phyloP scores from a whole-genome alignment of 2,797 vertebrate genomes.

The Aselliscus stoliczkanus region DNA sequence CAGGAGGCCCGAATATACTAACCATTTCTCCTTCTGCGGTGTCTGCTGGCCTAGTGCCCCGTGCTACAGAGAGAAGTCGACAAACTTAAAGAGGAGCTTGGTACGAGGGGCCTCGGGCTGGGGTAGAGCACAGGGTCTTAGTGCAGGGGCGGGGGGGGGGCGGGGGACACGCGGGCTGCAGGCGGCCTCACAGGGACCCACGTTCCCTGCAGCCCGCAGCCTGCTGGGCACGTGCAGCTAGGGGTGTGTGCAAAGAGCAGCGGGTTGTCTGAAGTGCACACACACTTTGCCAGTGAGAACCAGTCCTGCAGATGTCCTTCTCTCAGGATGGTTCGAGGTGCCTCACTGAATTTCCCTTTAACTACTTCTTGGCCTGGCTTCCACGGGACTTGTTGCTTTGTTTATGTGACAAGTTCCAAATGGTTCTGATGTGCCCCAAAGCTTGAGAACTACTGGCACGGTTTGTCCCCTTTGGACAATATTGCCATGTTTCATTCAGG shows the following conservation, averaged over 20 bases:
- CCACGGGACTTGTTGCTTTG: neutral
- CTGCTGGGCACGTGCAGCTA: neutral
- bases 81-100: neutral
- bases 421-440: neutral
- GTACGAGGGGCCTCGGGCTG: neutral
- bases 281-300: neutral
- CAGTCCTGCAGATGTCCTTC: neutral
- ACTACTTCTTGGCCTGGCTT: neutral
- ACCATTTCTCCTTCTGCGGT: neutral
- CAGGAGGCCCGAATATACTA: neutral
- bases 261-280: accelerated
- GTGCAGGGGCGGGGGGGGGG: too few species aligned
- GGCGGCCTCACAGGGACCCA: accelerated
- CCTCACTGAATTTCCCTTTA: neutral
- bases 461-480: neutral
- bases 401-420: neutral
- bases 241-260: accelerated
- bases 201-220: neutral
- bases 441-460: neutral
- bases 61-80: neutral
- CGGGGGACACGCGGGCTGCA: neutral
- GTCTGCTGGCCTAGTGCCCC: neutral
- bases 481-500: neutral
- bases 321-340: neutral
- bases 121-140: neutral